Evolutionary conservation across 2,113 vertebrate genomes (phyloP), one percentile per base, ranked within the genome.

Genomic region (Gasterosteus nipponicus): DNA sequence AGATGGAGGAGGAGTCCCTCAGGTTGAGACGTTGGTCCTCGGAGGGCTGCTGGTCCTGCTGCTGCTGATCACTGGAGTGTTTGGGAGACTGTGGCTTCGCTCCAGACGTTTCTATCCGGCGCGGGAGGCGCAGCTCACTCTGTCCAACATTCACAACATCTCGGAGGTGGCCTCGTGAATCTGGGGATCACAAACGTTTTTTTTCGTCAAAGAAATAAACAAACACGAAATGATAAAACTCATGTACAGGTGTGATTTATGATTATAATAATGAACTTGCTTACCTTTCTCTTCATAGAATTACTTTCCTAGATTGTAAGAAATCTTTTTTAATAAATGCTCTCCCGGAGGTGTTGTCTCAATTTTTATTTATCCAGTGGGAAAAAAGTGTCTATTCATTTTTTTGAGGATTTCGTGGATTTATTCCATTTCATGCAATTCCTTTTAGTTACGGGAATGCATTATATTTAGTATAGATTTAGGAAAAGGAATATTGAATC

Each of bases 151-250:
- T 59, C 93, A 95, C 66, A 93, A 87, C 85, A 92, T 91, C 67
- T 94, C 89, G 16, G 94, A 96, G 84, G 93, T 86, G 83, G 91
- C 93, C 61, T 95, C 91, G 7, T 94, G 91, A 94, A 54, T 22
- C 60, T 33, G 42, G 16, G 46, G 15, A 18, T 57, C 54, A 5
- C 33, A 33, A 33, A 73, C 9, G 59, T 7, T 46, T 41, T 26
- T 26, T 26, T 2, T 29, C n/a, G 51, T n/a, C 59, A 58, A 70
- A 78, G 15, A 58, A 18, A 84, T 31, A 62, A 53, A 88, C 74
- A 62, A 53, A 81, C 41, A 73, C 15, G 57, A 62, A 82, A 14
- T 49, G 19, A 35, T 16, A 39, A 44, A 57, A 10, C 38, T 63
- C 26, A 22, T 39, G 3, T 54, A 60, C 61, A 57, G 8, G 53